Conservation (phyloP, 2,113 vertebrate species). For the Indri indri region DNA sequence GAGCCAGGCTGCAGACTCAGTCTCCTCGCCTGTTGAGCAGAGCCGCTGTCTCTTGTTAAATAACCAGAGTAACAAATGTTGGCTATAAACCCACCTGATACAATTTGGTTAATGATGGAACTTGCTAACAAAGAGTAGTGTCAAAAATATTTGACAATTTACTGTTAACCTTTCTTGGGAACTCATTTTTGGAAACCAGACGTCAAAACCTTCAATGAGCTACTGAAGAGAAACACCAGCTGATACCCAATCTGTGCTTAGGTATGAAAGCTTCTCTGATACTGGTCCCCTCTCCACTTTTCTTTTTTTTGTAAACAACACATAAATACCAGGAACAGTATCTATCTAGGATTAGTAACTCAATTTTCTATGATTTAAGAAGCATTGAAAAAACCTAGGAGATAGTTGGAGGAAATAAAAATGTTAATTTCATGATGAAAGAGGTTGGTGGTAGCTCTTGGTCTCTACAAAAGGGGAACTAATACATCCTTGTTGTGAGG, state of each 20-base stretch:
- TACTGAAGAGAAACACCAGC: neutral
- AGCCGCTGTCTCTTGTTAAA: neutral
- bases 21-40: neutral
- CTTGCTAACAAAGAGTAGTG: constrained; percentile 17
- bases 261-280: neutral
- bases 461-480: neutral
- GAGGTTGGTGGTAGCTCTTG: constrained; percentile 7
- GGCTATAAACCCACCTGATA: constrained; percentile 11
- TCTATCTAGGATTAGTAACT: neutral
- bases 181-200: constrained; percentile 43
- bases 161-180: neutral
- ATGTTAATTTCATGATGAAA: neutral
- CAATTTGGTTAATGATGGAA: neutral
- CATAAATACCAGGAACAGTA: neutral
- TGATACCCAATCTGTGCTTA: neutral
- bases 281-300: neutral
- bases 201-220: neutral
- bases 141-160: constrained; percentile 48
- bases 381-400: neutral
- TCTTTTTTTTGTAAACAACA: neutral
- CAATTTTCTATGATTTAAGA: constrained; percentile 22
- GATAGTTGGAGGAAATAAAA: constrained; percentile 38
- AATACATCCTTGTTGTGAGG: neutral
- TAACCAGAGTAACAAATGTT: constrained; percentile 47
- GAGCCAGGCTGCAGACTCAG: neutral